Base-by-base conservation (phyloP, 1,140 invertebrate species). In the Cydia splendana region DNA sequence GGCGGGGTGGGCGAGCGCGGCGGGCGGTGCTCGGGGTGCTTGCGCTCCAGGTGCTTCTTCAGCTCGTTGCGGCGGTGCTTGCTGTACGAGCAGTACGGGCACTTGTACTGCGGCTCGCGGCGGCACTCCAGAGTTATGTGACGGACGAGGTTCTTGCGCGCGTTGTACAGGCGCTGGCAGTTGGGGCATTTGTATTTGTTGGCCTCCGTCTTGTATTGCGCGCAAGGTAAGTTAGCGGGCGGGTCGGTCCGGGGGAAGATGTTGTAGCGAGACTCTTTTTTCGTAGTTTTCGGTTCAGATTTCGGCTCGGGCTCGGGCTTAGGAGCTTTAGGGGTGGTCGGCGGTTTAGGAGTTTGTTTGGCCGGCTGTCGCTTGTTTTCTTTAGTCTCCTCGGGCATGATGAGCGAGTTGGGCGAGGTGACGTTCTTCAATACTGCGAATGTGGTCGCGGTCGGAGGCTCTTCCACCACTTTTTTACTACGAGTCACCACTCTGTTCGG, bases 91-190 rank as follows among this genome's bases (percentile, higher is more conserved):
- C 95, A 96, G 87, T 94, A 93, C 9, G 94, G 94, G 81, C 96
- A 96, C 81, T 94, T 94, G 90, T 96, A 96, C 85, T 95, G 94
- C 15, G 95, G 95, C 77, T 95, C 94, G 86, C 94, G 94, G n/a
- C 95, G 95, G 85, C 96, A 96, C 87, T 96, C 95, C 78, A 95
- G 93, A 80, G 94, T 94, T 78, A 95, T 91, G 88, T 96, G 96
- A 7, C 95, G 94, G 80, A 94, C 95, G 51, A 95, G 90, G 79
- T 95, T 95, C 82, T 94, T 93, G 81, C 94, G 94, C 80, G 93
- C 94, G 90, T 94, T 94, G 88, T 95, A 95, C 81, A 91, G 94
- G 76, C 95, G 94, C 82, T 94, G 93, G 84, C 94, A 95, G 84
- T 93, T 93, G 71, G 91, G 89, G 80, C 93, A 94, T 73, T 87